Percentiles rank a stretch among this genome's conserved stretches.
Evolutionary conservation across 2,888 invertebrate species (phyloP).

Genomic region (Drosophila neotestacea): DNA sequence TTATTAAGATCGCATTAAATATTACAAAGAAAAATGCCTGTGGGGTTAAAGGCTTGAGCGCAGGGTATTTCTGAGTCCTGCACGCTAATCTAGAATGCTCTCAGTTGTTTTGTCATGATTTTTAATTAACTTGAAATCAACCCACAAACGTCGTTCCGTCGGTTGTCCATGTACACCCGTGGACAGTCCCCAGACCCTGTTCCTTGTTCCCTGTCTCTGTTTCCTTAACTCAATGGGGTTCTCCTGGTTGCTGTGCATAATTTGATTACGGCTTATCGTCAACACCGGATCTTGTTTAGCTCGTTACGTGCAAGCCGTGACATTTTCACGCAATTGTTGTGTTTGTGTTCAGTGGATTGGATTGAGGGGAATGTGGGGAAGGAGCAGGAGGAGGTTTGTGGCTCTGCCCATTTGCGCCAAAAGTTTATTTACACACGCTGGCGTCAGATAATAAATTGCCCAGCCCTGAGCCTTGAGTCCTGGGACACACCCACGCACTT

Average conservation of each 20-base stretch:
- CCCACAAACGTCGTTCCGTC: constrained; percentile 33
- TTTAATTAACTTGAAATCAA: constrained; percentile 83
- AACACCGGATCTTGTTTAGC: constrained; percentile 75
- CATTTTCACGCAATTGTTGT: constrained; percentile 81
- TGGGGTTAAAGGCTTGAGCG: neutral
- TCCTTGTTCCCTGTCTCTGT: neutral
- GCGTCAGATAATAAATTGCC: constrained; percentile 82
- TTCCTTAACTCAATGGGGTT: constrained; percentile 8
- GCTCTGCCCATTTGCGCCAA: constrained; percentile 37
- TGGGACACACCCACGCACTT: constrained; percentile 76
- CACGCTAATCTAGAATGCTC: neutral
- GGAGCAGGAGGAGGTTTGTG: constrained; percentile 7
- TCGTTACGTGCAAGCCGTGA: constrained; percentile 81
- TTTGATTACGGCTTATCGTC: constrained; percentile 80
- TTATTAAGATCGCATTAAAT: too few species aligned
- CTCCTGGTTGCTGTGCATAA: constrained; percentile 72
- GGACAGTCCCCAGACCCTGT: constrained; percentile 21
- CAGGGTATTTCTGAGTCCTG: constrained; percentile 11
- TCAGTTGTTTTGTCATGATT: constrained; percentile 72
- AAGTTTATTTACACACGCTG: constrained; percentile 79
- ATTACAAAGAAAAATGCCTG: too few species aligned
- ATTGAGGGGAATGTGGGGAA: neutral
- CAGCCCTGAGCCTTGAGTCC: neutral
- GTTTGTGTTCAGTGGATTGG: constrained; percentile 40
- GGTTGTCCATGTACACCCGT: constrained; percentile 5